Evolutionary conservation across 2,888 invertebrate species (phyloP), one percentile per base, ranked within the genome.

Genomic region (Andrena trimmerana): DNA sequence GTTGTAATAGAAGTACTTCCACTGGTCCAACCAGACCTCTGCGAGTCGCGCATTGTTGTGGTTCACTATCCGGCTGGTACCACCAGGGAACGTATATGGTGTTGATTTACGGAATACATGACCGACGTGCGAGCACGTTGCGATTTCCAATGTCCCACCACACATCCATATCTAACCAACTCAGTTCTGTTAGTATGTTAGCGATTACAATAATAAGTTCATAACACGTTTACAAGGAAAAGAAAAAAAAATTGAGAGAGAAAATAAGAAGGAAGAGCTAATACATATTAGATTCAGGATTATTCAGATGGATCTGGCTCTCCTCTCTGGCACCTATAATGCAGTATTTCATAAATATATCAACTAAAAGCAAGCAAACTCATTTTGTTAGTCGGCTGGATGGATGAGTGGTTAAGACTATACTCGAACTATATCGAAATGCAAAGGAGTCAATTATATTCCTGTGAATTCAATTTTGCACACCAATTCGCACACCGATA

Each of bases 21-120:
- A 99, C 94, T 99, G 98, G 96, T 99, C 99, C 95, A 99, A 97
- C 99, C 99, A 99, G 92, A 99, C 99, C 95, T 99, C 98, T 89
- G 99, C 99, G 93, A 99, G 97, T 91, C 99, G 96, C 94, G 99
- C 98, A 95, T 99, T 99, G 97, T 99, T 99, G 96, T 99, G 98
- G 96, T 99, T 99, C 95, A 99, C 99, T 94, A 99, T 98, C 93
- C 97, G 97, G 95, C 97, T 97, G 91, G 98, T 98, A 93, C 99
- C 99, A 91, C 99, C 99, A 77, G 99, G 99, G 96, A 99, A 99
- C 91, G 98, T 98, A 95, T 99, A 99, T 75, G 99, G 99, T 90
- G 99, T 99, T 91, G 98, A 97, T 96, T 98, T 98, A 94, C 99
- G 97, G 96, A 99, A 99, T 94, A 99, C 98, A 95, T 99, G 99